phyloP scores from a whole-genome alignment of 2,113 vertebrate species.

The Gadus chalcogrammus region DNA sequence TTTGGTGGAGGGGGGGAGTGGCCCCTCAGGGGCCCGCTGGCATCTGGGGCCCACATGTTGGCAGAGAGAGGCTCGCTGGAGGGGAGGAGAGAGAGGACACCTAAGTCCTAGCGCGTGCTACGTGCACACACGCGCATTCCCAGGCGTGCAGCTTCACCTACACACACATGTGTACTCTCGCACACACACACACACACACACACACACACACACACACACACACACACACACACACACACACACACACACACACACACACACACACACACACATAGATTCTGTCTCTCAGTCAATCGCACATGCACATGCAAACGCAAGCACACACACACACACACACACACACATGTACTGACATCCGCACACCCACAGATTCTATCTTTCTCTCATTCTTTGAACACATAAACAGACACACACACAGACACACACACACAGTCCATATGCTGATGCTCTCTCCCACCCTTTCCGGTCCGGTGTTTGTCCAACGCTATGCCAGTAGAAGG shows the following conservation, averaged over 20 bases:
- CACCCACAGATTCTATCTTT: neutral
- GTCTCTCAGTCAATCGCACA: neutral
- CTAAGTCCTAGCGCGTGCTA: conserved; percentile 8
- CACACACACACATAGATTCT: neutral
- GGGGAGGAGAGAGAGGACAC: conserved; percentile 13
- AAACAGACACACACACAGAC: neutral
- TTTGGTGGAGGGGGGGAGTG: conserved; percentile 52
- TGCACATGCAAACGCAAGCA: neutral
- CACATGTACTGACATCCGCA: neutral
- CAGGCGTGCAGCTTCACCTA: neutral
- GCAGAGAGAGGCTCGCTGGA: conserved; percentile 42
- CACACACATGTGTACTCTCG: neutral
- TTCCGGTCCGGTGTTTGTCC: no score
- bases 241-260: neutral
- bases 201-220: neutral
- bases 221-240: neutral
- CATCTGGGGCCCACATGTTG: conserved; percentile 64
- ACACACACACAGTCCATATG: no score
- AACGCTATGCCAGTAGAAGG: no score
- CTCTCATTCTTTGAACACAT: neutral
- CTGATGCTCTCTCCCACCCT: no score
- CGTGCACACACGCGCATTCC: neutral
- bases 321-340: neutral
- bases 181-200: neutral
- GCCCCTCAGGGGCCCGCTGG: conserved; percentile 34